These are phyloP conservation scores for Falco columbarius DNA, from an alignment of 2,797 vertebrate genomes.

Conservation along the genomic window DNA sequence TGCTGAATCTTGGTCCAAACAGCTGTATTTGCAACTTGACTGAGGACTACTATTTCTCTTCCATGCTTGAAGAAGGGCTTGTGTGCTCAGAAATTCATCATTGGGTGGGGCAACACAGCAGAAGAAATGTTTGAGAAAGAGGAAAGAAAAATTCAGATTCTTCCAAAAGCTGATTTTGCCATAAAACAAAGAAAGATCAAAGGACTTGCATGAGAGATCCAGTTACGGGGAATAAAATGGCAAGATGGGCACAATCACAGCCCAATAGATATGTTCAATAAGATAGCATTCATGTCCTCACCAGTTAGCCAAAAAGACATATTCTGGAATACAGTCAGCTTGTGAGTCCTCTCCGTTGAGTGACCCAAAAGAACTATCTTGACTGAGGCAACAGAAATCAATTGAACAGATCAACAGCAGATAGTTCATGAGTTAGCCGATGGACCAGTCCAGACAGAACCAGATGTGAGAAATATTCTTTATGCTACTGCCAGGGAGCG, in stretches of 20 bases:
- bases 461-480: neutral
- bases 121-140: neutral
- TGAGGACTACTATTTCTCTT: neutral
- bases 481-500: neutral
- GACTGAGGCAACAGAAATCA: neutral
- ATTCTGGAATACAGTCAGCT: neutral
- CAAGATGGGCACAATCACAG: neutral
- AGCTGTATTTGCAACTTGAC: neutral
- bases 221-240: neutral
- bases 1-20: neutral
- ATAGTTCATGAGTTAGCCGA: neutral
- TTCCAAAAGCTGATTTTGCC: neutral
- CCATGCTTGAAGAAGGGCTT: neutral
- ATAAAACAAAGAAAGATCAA: neutral
- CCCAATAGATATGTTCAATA: neutral
- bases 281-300: neutral
- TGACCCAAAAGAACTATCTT: neutral
- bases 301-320: neutral
- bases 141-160: neutral
- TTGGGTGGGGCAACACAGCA: neutral
- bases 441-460: neutral
- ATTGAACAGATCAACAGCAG: neutral
- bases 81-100: neutral
- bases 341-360: neutral
- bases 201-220: neutral